Base-by-base conservation (phyloP, 2,113 vertebrate species). In the Falcunculus frontatus region DNA sequence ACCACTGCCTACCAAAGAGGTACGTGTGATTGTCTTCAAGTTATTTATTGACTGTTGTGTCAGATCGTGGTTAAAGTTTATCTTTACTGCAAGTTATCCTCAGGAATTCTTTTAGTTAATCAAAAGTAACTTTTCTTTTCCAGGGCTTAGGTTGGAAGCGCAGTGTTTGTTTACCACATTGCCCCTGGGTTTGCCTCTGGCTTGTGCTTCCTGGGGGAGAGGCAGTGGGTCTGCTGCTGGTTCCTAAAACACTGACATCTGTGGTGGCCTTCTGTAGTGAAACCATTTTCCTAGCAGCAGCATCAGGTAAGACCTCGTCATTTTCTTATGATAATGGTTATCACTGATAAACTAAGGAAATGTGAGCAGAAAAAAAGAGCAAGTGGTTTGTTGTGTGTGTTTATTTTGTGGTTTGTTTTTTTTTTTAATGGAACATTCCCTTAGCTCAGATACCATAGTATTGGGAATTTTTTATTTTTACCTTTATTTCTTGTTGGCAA, bases 41-140 rank as follows among this genome's bases (percentile, higher is more conserved):
- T 93, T 95, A 74, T 94, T 93, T 91, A 85, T 76, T 77, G 89
- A 87, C 89, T 90, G 74, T 56, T 1, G 2, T 85, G 81, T 91
- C 78, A 90, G 57, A 83, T 88, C 18, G 2, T 60, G 63, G 65
- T 74, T 94, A 49, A 93, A 95, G 94, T 93, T 96, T 95, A 53
- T 89, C 93, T 82, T 56, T 84, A 37, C 93, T 77, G 81, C 42
- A 91, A 87, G 63, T 59, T 96, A 84, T 96, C 95, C 93, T 96
- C 84, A 95, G 62, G 91, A 95, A 92, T 84, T 85, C 87, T 96
- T 87, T 91, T 49, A 62, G 62, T 94, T 92, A 32, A 33, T 85
- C 52, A 62, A 75, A 95, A 96, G 93, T 79, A 93, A 94, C 91
- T 96, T 96, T 89, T 93, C 37, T 93, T 73, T 96, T 68, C 53